These are phyloP conservation scores for Dicyrtoma fusca DNA, from an alignment of 2,888 invertebrate species.

Conservation along the genomic window DNA sequence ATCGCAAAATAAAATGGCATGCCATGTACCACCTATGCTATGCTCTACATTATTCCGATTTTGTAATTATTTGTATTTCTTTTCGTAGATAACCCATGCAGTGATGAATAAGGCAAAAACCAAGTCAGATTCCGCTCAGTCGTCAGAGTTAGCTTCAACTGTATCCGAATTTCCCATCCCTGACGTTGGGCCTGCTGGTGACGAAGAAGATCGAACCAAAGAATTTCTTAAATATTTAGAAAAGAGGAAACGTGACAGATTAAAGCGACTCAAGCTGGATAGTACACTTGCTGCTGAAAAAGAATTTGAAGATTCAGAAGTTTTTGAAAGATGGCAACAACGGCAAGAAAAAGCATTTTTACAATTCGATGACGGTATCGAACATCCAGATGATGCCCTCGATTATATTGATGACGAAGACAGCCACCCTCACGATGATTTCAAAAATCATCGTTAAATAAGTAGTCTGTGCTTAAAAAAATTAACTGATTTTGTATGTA, in stretches of 20 bases:
- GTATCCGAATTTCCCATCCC: neutral
- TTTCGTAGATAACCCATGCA: neutral
- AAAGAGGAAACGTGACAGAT: neutral
- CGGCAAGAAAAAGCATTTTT: neutral
- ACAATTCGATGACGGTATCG: neutral
- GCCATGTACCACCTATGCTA: no score
- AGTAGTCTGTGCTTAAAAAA: no score
- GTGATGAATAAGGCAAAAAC: neutral
- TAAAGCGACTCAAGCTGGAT: neutral
- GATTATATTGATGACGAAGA: conserved; percentile 27
- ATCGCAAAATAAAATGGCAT: no score
- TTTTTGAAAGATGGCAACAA: neutral
- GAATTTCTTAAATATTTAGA: conserved; percentile 21
- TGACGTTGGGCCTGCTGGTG: neutral
- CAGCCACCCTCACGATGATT: no score
- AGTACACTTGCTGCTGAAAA: neutral
- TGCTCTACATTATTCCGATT: no score
- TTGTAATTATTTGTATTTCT: neutral
- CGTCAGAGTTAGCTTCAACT: no score
- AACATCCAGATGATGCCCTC: neutral
- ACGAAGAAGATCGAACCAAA: neutral
- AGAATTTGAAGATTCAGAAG: neutral
- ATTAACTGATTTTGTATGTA: no score
- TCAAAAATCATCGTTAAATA: conserved; percentile 32
- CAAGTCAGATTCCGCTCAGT: neutral